phyloP scores from a whole-genome alignment of 1,140 invertebrate species.

The Nylanderia fulva region DNA sequence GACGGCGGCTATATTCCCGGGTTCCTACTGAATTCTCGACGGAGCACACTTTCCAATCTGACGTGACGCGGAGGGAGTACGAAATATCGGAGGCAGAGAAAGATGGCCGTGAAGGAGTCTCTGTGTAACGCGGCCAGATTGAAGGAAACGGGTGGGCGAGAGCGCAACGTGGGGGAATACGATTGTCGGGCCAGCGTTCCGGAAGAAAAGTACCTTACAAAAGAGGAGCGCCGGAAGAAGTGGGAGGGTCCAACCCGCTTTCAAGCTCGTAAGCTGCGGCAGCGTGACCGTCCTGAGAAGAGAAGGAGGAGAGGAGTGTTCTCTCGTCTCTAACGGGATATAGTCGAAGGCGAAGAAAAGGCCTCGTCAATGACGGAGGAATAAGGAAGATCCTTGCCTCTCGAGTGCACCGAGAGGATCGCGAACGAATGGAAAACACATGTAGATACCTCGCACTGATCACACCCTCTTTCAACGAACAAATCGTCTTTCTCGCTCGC shows the following conservation, averaged over 20 bases:
- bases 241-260: constrained; percentile 9
- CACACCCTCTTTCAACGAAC: constrained; percentile 53
- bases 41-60: constrained; percentile 82
- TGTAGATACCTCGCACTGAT: constrained; percentile 77
- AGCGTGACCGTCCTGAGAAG: constrained; percentile 29
- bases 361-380: not conserved
- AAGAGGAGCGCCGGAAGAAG: constrained; percentile 63
- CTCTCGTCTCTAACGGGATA: constrained; percentile 12
- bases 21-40: constrained; percentile 76
- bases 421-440: constrained; percentile 83
- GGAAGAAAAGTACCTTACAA: constrained; percentile 83
- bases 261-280: constrained; percentile 51
- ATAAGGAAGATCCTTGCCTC: not conserved
- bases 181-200: constrained; percentile 83
- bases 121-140: constrained; percentile 81
- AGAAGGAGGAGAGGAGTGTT: constrained; percentile 1
- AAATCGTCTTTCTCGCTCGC: constrained; percentile 49
- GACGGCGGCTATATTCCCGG: constrained; percentile 11
- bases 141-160: constrained; percentile 78
- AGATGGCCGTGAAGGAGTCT: constrained; percentile 53
- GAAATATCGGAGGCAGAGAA: constrained; percentile 48
- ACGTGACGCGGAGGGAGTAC: constrained; percentile 58
- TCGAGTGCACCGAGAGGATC: constrained; percentile 63
- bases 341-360: constrained; percentile 35
- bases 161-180: constrained; percentile 81